phyloP scores from a whole-genome alignment of 2,888 invertebrate genomes.

The Urechis unicinctus region DNA sequence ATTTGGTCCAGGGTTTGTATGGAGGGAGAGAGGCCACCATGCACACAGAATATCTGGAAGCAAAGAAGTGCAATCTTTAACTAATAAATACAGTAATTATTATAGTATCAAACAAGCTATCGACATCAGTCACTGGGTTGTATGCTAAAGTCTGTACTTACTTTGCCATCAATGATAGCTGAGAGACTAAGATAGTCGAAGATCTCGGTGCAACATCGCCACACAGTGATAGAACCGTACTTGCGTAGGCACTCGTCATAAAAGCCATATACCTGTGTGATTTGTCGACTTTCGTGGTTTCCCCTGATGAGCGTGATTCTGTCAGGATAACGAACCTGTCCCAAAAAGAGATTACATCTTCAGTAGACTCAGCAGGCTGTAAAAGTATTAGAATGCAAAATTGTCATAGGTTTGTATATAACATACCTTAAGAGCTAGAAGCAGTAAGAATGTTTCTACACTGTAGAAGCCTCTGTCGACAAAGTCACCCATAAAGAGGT shows the following conservation, averaged over 20 bases:
- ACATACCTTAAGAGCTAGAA: conserved; percentile 88
- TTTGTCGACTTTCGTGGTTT: conserved; percentile 98
- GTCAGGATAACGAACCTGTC: conserved; percentile 93
- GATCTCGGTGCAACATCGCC: conserved; percentile 99
- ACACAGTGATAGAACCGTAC: conserved; percentile 96
- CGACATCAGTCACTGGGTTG: too few relatives aligned
- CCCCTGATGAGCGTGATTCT: conserved; percentile 96
- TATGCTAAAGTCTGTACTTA: too few relatives aligned
- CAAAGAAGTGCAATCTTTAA: too few relatives aligned
- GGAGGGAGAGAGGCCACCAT: conserved; percentile 95
- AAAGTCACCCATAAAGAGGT: conserved; percentile 98
- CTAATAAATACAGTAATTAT: too few relatives aligned
- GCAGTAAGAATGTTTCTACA: conserved; percentile 93
- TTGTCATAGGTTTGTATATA: background rate
- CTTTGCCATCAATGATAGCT: conserved; percentile 92
- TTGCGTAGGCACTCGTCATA: conserved; percentile 98
- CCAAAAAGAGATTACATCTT: background rate
- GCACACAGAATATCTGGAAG: conserved; percentile 89
- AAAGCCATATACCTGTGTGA: conserved; percentile 99
- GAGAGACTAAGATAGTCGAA: conserved; percentile 95
- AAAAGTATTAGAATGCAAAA: background rate
- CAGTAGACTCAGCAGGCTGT: background rate
- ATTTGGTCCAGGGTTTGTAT: conserved; percentile 99
- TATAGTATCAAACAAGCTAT: too few relatives aligned
- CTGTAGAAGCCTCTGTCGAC: conserved; percentile 99